Evolutionary conservation across 2,113 vertebrate genomes (phyloP), one percentile per base, ranked within the genome.

Genomic region (Otocyon megalotis): DNA sequence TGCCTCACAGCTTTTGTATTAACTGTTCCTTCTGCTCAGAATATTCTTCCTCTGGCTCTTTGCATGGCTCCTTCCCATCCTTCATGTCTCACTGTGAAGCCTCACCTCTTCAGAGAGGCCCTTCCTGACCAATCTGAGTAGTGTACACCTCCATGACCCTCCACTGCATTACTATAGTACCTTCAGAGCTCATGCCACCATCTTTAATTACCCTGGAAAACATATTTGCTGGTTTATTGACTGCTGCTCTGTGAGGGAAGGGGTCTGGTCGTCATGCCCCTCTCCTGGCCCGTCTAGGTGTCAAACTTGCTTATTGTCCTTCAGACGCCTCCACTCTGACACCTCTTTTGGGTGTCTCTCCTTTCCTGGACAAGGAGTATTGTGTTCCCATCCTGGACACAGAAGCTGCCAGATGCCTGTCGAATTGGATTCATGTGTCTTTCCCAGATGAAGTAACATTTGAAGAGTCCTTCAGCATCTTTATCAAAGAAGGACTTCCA

Each of bases 401-500:
- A 22, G 93, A 89, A 88, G 54, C 83, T 89, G 15, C 63, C 54
- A 53, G 56, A 17, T 69, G 37, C 22, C 1, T 63, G 48, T 53
- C 14, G 22, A 88, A 32, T 67, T 91, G 90, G 58, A 83, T 90
- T 53, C n/a, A 37, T 24, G 37, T 56, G 65, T 79, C 16, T 22
- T 11, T 90, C 32, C 37, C 53, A n/a, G 26, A n/a, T 71, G 19
- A 15, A 28, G 65, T 10, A 67, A 67, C n/a, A 20, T 85, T 92
- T 94, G 54, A 63, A 30, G 43, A 89, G 32, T 48, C 80, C 28
- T 89, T 65, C 12, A 10, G 35, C n/a, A 35, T 76, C 58, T 95
- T 65, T 90, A 60, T 50, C 71, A 82, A 89, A 95, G 69, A 88
- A 91, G 85, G 85, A 83, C 26, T 50, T 92, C 32, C 8, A 77